A percentile compares a stretch with the other conserved stretches of the same genome.
phyloP scores from a whole-genome alignment of 2,888 invertebrate species.

The Microctonus brassicae region DNA sequence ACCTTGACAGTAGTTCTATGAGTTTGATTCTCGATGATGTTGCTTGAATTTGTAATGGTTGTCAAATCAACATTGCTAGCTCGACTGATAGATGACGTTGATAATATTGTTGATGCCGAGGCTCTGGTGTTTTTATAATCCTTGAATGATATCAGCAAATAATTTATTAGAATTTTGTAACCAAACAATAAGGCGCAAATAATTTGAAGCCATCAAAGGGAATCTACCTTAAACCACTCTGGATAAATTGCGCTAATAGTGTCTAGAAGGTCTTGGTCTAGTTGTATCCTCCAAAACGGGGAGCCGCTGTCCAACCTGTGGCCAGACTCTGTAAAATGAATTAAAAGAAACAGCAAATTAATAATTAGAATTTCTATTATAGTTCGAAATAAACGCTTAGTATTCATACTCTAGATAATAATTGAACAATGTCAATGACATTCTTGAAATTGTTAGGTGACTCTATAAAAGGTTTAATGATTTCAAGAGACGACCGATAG shows the following conservation, averaged over 20 bases:
- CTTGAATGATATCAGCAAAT: slow-evolving; percentile 46
- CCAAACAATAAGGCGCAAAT: not conserved
- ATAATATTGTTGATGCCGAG: slow-evolving; percentile 53
- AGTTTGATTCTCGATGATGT: slow-evolving; percentile 55
- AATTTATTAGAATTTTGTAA: slow-evolving; percentile 2
- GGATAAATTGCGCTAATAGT: slow-evolving; percentile 93
- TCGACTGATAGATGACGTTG: slow-evolving; percentile 42
- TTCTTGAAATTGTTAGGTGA: not conserved
- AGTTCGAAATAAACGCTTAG: not conserved
- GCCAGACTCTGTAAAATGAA: slow-evolving; percentile 79
- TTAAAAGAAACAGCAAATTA: slow-evolving; percentile 26
- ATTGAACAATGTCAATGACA: not conserved
- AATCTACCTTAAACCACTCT: slow-evolving; percentile 85
- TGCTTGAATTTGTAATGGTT: slow-evolving; percentile 54
- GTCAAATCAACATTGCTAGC: slow-evolving; percentile 56
- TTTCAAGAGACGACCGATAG: slow-evolving; percentile 53
- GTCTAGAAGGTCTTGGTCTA: slow-evolving; percentile 93
- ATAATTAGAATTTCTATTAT: slow-evolving; percentile 8
- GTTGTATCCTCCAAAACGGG: slow-evolving; percentile 91
- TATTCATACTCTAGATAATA: not conserved
- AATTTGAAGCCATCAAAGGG: slow-evolving; percentile 2
- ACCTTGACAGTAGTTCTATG: slow-evolving; percentile 57
- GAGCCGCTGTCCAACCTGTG: slow-evolving; percentile 79
- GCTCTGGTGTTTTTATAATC: slow-evolving; percentile 65
- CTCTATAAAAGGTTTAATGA: slow-evolving; percentile 62